Conservation (phyloP, 2,888 invertebrate genomes). For the Sinhomidia bicolor region DNA sequence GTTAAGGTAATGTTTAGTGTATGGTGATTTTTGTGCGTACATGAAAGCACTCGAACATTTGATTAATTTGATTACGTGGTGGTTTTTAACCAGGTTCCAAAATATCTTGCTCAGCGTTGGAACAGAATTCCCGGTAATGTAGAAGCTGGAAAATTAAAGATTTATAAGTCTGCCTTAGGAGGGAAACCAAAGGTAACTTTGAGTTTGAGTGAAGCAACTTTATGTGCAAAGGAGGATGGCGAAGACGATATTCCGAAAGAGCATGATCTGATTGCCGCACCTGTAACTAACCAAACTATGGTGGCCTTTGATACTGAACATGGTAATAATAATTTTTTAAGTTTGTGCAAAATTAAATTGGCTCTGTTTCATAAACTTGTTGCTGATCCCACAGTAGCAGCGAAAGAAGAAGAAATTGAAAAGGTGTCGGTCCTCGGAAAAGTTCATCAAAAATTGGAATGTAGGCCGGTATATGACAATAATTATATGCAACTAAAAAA, state of each 20-base stretch:
- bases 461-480: conserved; percentile 91
- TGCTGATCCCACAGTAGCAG: too few species aligned
- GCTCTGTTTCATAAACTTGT: too few species aligned
- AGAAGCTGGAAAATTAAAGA: conserved; percentile 96
- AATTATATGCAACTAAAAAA: conserved; percentile 96
- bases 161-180: conserved; percentile 85
- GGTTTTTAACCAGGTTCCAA: conserved; percentile 85
- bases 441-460: conserved; percentile 98
- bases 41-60: background rate
- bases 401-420: conserved; percentile 89
- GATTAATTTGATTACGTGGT: conserved; percentile 11
- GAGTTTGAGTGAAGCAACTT: conserved; percentile 90
- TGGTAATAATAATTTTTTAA: conserved; percentile 82
- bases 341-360: too few species aligned
- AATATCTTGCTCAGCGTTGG: conserved; percentile 98
- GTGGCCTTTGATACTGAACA: conserved; percentile 94
- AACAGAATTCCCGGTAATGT: conserved; percentile 94
- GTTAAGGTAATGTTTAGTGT: conserved; percentile 86
- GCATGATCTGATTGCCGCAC: conserved; percentile 94
- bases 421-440: conserved; percentile 95
- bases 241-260: conserved; percentile 94
- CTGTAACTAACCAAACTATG: conserved; percentile 94
- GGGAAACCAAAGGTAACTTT: conserved; percentile 94
- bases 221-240: conserved; percentile 89
- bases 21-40: too few species aligned